These are phyloP conservation scores for Rhinolophus sinicus DNA, from an alignment of 2,113 vertebrate genomes.

Conservation along the genomic window DNA sequence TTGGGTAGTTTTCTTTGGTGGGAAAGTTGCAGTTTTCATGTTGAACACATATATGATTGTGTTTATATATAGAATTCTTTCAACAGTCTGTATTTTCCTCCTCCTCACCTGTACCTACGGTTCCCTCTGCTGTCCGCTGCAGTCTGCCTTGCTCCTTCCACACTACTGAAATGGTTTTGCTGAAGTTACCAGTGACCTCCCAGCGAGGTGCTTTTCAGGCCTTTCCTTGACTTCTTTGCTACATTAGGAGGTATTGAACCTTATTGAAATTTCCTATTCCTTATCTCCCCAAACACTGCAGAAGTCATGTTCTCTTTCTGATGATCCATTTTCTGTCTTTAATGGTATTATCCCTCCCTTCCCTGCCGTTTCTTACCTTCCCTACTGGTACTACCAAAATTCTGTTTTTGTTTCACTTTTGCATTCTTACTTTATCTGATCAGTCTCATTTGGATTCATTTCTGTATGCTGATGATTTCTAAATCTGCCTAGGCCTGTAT, in stretches of 20 bases:
- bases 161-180: background rate
- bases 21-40: conserved; percentile 10
- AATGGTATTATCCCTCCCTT: background rate
- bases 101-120: background rate
- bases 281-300: background rate
- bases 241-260: background rate
- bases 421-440: background rate
- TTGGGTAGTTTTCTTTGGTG: background rate
- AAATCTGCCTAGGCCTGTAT: background rate
- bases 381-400: background rate
- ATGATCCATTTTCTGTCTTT: background rate
- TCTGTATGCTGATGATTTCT: background rate
- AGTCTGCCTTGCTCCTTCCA: background rate
- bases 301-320: conserved; percentile 10
- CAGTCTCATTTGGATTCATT: background rate
- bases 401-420: background rate
- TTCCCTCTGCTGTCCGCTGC: background rate
- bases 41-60: background rate
- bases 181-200: background rate
- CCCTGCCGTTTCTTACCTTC: background rate
- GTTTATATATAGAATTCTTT: background rate
- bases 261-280: background rate
- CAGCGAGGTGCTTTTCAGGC: background rate
- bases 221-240: conserved; percentile 7
- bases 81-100: background rate